Conservation (phyloP, 2,797 vertebrate species). For the Jordanella pulchra region DNA sequence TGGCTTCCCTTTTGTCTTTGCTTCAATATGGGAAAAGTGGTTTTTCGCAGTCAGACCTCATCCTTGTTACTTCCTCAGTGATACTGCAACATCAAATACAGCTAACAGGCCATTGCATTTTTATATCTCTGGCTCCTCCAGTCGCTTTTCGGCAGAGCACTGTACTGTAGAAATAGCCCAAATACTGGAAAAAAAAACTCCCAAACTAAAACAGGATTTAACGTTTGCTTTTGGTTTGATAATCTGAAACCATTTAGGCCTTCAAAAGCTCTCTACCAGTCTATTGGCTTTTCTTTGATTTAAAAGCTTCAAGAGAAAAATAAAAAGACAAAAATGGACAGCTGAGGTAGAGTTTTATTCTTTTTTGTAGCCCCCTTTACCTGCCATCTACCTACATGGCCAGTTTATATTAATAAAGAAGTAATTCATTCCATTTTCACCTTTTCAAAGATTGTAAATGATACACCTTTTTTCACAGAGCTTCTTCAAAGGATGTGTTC, state of each 20-base stretch:
- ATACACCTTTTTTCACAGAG: constrained; percentile 37
- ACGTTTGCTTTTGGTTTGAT: constrained; percentile 38
- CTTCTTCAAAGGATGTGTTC: constrained; percentile 55
- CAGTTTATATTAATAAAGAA: constrained; percentile 48
- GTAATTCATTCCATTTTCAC: constrained; percentile 51
- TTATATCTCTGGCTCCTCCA: constrained; percentile 25
- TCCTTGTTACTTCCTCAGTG: constrained; percentile 9
- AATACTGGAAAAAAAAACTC: constrained; percentile 53
- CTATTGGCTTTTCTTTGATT: constrained; percentile 41
- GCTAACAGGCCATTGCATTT: constrained; percentile 42
- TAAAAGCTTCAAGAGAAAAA: constrained; percentile 48
- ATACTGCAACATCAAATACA: constrained; percentile 42
- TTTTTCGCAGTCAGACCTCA: constrained; percentile 37
- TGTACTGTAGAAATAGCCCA: constrained; percentile 38
- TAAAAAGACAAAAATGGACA: constrained; percentile 10
- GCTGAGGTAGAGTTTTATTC: background rate
- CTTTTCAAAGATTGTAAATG: constrained; percentile 57
- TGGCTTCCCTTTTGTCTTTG: constrained; percentile 5
- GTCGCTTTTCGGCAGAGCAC: constrained; percentile 27
- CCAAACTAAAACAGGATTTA: constrained; percentile 57
- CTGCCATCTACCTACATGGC: constrained; percentile 39
- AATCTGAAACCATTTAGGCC: constrained; percentile 60
- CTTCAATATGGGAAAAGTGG: constrained; percentile 11
- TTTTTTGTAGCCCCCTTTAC: constrained; percentile 20
- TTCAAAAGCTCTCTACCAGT: constrained; percentile 55